Evolutionary conservation across 2,888 invertebrate genomes (phyloP), one percentile per base, ranked within the genome.

Genomic region (Rambutsinella grinnellia): DNA sequence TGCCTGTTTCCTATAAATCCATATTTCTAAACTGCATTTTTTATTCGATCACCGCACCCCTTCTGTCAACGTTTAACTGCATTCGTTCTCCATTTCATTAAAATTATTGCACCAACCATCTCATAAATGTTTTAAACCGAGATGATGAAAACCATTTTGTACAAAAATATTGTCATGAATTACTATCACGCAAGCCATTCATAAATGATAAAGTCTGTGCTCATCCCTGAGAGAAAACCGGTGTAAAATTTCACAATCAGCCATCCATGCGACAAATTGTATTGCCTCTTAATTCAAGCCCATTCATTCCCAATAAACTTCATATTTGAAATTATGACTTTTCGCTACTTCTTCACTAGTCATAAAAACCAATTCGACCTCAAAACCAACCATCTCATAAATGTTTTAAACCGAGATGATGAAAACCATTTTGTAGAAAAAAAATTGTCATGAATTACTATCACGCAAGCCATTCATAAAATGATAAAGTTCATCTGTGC

Each of bases 251-350:
- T 70, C 70, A 70, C 70, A 61, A 62, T 62, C 70, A 70, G 47
- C 70, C n/a, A n/a, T n/a, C n/a, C 61, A 70, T 70, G 70, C 70
- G 70, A 70, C 70, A 70, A 70, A 70, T 70, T 70, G 70, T 70
- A n/a, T n/a, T n/a, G n/a, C n/a, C n/a, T n/a, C n/a, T n/a, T n/a
- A n/a, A n/a, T n/a, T n/a, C n/a, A n/a, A n/a, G n/a, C n/a, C n/a
- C n/a, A n/a, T n/a, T n/a, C n/a, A n/a, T n/a, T n/a, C n/a, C n/a
- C n/a, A n/a, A n/a, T n/a, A n/a, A n/a, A n/a, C n/a, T n/a, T n/a
- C n/a, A n/a, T n/a, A n/a, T n/a, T n/a, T n/a, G n/a, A n/a, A n/a
- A n/a, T n/a, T n/a, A n/a, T n/a, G n/a, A n/a, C n/a, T n/a, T n/a
- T n/a, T n/a, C n/a, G n/a, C n/a, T n/a, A n/a, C 28, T 51, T 2